Evolutionary conservation across 1,140 invertebrate species (phyloP).

Genomic region (Drosophila insularis): DNA sequence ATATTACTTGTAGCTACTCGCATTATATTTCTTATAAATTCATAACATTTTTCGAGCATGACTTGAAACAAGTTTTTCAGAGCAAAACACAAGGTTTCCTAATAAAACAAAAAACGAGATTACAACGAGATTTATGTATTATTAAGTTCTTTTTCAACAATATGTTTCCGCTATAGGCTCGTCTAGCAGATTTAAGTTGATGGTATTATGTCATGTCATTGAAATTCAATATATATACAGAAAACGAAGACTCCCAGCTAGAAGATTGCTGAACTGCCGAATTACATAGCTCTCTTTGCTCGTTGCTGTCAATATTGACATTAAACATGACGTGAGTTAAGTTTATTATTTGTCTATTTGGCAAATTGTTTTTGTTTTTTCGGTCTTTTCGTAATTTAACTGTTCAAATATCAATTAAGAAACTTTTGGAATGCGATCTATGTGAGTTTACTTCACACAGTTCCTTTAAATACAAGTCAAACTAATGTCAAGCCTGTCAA

Average conservation of each 20-base stretch:
- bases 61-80: no score
- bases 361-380: background rate
- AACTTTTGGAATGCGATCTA: background rate
- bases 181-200: no score
- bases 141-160: no score
- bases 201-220: background rate
- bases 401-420: conserved; percentile 47
- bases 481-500: conserved; percentile 45
- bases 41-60: no score
- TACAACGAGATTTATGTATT: no score
- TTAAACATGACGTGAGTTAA: conserved; percentile 16
- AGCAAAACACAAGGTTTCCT: no score
- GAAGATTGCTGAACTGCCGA: background rate
- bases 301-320: conserved; percentile 23
- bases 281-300: background rate
- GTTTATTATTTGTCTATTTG: conserved; percentile 36
- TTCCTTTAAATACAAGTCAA: conserved; percentile 30
- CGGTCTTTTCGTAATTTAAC: conserved; percentile 14
- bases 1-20: no score
- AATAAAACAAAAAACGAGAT: no score
- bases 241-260: background rate
- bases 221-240: background rate
- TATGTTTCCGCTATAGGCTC: no score
- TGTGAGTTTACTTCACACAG: background rate
- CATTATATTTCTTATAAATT: no score